Percentiles rank a stretch among this genome's conserved stretches.
Conservation (phyloP, 53 echinoderm and acorn worm genomes). For the Hippasteria phrygiana region DNA sequence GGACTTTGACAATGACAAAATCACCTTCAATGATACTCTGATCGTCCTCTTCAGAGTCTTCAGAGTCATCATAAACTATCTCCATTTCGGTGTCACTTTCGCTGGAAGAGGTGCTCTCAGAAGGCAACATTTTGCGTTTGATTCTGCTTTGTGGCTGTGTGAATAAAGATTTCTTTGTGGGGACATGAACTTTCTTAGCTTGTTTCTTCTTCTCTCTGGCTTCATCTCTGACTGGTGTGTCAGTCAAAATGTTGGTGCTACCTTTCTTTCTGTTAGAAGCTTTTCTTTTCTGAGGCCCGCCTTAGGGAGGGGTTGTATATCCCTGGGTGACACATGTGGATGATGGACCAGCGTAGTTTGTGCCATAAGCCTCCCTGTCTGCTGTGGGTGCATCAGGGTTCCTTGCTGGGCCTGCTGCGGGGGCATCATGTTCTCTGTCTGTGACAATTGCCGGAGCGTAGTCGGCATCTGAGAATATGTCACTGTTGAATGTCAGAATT, state of each 20-base stretch:
- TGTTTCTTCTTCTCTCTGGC: slow-evolving; percentile 41
- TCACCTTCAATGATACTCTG: slow-evolving; percentile 69
- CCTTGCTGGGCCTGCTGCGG: slow-evolving; percentile 15
- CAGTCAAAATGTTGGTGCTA: slow-evolving; percentile 69
- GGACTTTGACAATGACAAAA: slow-evolving; percentile 53
- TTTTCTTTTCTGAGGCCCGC: slow-evolving; percentile 40
- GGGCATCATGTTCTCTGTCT: slow-evolving; percentile 31
- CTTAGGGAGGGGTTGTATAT: slow-evolving; percentile 52
- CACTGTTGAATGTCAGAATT: slow-evolving; percentile 56
- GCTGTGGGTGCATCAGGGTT: slow-evolving; percentile 32
- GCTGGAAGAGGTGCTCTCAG: slow-evolving; percentile 61
- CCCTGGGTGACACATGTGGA: slow-evolving; percentile 59
- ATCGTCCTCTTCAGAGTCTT: slow-evolving; percentile 45
- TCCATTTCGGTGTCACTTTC: slow-evolving; percentile 53
- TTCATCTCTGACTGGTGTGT: slow-evolving; percentile 70
- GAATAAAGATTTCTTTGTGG: slow-evolving; percentile 49
- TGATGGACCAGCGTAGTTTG: slow-evolving; percentile 22
- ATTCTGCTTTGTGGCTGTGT: slow-evolving; percentile 38
- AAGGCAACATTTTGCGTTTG: slow-evolving; percentile 44
- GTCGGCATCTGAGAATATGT: slow-evolving; percentile 59
- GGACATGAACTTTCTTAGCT: slow-evolving; percentile 17
- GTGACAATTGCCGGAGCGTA: slow-evolving; percentile 63
- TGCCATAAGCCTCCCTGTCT: slow-evolving; percentile 9
- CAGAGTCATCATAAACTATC: slow-evolving; percentile 7
- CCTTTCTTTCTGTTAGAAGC: slow-evolving; percentile 40